Evolutionary conservation across 2,113 vertebrate species (phyloP).

Genomic region (Protomyctophum bolini): DNA sequence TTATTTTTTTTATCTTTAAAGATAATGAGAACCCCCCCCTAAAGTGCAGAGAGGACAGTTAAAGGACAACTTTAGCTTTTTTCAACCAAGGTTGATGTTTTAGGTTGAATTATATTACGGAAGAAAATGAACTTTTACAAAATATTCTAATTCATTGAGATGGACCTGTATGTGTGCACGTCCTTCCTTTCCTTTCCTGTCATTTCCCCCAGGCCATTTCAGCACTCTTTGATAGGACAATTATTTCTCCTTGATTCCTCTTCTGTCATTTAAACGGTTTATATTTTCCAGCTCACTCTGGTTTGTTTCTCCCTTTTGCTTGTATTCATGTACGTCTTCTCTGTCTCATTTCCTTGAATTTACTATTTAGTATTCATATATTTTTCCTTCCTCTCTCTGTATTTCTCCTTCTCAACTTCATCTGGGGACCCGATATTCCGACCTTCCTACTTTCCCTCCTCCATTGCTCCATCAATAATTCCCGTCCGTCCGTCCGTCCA

Average conservation of each 20-base stretch:
- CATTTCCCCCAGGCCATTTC: not conserved
- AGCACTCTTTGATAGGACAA: not conserved
- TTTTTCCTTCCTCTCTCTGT: not conserved
- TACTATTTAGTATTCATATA: not conserved
- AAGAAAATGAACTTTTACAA: too few species aligned
- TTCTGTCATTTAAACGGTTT: constrained; percentile 40
- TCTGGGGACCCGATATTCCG: constrained; percentile 9
- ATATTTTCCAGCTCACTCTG: constrained; percentile 36
- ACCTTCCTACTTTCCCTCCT: constrained; percentile 22
- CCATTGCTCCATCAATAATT: not conserved
- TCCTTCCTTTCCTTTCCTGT: constrained; percentile 1
- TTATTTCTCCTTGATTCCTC: constrained; percentile 23
- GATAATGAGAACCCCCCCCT: too few species aligned
- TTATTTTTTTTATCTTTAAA: too few species aligned
- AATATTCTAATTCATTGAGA: too few species aligned
- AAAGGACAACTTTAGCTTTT: too few species aligned
- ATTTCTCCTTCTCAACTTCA: not conserved
- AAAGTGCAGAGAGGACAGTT: too few species aligned
- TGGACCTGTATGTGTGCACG: too few species aligned
- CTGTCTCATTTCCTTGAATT: not conserved
- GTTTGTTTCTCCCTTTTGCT: constrained; percentile 31
- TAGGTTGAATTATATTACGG: too few species aligned
- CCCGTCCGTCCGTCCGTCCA: too few species aligned
- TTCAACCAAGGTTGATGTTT: too few species aligned
- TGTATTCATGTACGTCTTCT: constrained; percentile 31